Evolutionary conservation across 1,140 invertebrate genomes (phyloP).

Genomic region (Zaprionus lachaisei): DNA sequence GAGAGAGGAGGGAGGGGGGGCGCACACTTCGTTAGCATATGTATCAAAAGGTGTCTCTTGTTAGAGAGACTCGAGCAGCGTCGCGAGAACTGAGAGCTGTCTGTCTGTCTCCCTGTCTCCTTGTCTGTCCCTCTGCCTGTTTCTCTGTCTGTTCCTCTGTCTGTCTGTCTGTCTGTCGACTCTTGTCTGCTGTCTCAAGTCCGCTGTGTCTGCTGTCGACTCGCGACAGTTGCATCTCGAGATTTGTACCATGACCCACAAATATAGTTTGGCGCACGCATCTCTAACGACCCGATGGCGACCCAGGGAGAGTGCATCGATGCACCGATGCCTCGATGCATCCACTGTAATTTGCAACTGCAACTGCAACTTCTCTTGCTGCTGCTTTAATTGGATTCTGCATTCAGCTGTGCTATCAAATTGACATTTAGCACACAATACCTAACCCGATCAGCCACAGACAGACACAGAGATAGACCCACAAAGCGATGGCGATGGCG

Average conservation of each 20-base stretch:
- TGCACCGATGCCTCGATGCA: slow-evolving; percentile 22
- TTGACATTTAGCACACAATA: slow-evolving; percentile 79
- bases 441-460: slow-evolving; percentile 19
- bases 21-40: slow-evolving; percentile 72
- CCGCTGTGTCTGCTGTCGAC: slow-evolving; percentile 62
- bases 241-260: slow-evolving; percentile 80
- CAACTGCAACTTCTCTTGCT: slow-evolving; percentile 56
- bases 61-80: not conserved
- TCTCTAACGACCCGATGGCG: slow-evolving; percentile 45
- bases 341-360: slow-evolving; percentile 72
- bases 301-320: slow-evolving; percentile 44
- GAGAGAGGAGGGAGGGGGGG: slow-evolving; percentile 14
- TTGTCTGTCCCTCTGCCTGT: not conserved
- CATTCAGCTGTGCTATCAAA: slow-evolving; percentile 72
- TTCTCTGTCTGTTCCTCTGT: not conserved
- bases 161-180: not conserved
- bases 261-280: slow-evolving; percentile 77
- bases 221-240: slow-evolving; percentile 43
- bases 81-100: not conserved
- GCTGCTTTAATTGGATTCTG: slow-evolving; percentile 78
- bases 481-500: slow-evolving; percentile 22
- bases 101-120: slow-evolving; percentile 3
- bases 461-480: slow-evolving; percentile 8
- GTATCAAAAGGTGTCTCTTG: slow-evolving; percentile 70
- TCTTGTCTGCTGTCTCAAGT: slow-evolving; percentile 14